phyloP scores from a whole-genome alignment of 1,140 invertebrate genomes.

The Zaprionus taronus region DNA sequence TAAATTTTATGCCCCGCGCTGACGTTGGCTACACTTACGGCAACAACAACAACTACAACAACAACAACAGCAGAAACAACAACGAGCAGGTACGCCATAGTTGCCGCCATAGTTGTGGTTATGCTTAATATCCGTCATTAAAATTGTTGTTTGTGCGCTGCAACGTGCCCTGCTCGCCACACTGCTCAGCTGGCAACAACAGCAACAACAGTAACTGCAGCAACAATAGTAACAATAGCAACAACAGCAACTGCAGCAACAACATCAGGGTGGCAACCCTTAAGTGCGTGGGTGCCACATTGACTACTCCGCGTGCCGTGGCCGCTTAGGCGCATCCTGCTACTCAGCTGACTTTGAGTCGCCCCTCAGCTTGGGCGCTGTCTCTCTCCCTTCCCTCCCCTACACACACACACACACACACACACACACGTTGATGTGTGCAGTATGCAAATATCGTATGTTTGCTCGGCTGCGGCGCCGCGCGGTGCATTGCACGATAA shows the following conservation, averaged over 20 bases:
- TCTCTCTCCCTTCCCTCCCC: not conserved
- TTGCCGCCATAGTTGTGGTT: slow-evolving; percentile 64
- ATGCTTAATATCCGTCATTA: slow-evolving; percentile 82
- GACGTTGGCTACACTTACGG: slow-evolving; percentile 13
- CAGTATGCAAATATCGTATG: slow-evolving; percentile 66
- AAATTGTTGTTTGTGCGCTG: slow-evolving; percentile 65
- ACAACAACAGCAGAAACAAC: not conserved
- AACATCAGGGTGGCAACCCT: not conserved
- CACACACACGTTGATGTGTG: slow-evolving; percentile 10
- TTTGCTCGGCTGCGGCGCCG: slow-evolving; percentile 26
- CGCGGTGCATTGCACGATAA: slow-evolving; percentile 72
- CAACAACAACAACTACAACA: not conserved
- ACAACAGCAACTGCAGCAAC: not conserved
- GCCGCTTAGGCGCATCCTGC: slow-evolving; percentile 46
- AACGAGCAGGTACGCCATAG: slow-evolving; percentile 6
- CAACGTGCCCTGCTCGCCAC: slow-evolving; percentile 21
- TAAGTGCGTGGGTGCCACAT: slow-evolving; percentile 47
- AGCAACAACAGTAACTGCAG: not conserved
- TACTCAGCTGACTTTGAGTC: slow-evolving; percentile 5
- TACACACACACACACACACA: slow-evolving; percentile 9
- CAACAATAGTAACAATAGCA: not conserved
- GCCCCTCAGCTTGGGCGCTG: not conserved
- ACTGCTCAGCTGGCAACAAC: not conserved
- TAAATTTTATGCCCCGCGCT: slow-evolving; percentile 51
- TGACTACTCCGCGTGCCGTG: slow-evolving; percentile 16